phyloP scores from a whole-genome alignment of 2,797 vertebrate species.

The Myoxocephalus aenaeus region DNA sequence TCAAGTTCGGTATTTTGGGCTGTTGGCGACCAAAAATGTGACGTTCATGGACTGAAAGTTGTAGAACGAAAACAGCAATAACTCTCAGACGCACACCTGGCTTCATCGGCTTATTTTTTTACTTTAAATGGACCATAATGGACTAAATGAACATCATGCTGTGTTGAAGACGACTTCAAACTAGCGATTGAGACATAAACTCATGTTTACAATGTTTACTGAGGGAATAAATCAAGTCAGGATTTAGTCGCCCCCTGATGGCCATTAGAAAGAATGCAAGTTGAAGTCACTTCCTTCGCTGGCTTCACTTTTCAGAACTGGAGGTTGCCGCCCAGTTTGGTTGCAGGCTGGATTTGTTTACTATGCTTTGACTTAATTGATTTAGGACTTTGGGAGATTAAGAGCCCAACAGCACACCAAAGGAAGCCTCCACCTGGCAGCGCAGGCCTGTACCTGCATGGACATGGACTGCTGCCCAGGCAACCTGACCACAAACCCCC shows the following conservation, averaged over 20 bases:
- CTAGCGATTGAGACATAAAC: background rate
- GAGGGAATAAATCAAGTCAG: background rate
- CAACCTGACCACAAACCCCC: constrained; percentile 55
- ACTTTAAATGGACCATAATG: background rate
- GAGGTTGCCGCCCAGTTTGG: background rate
- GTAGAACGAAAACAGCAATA: too few species aligned
- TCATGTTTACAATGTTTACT: background rate
- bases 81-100: too few species aligned
- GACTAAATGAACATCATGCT: background rate
- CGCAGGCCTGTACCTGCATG: constrained; percentile 58
- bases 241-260: background rate
- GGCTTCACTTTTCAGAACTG: background rate
- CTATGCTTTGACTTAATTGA: constrained; percentile 31
- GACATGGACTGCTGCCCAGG: constrained; percentile 58
- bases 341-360: constrained; percentile 32
- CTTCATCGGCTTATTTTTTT: background rate
- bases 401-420: constrained; percentile 24
- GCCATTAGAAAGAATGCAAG: background rate
- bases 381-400: constrained; percentile 54
- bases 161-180: background rate
- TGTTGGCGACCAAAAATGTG: background rate
- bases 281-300: background rate
- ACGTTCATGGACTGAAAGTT: background rate
- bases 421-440: constrained; percentile 52
- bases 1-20: background rate